Base-by-base conservation (phyloP, 1,140 invertebrate genomes). In the Tetramorium simillimum region DNA sequence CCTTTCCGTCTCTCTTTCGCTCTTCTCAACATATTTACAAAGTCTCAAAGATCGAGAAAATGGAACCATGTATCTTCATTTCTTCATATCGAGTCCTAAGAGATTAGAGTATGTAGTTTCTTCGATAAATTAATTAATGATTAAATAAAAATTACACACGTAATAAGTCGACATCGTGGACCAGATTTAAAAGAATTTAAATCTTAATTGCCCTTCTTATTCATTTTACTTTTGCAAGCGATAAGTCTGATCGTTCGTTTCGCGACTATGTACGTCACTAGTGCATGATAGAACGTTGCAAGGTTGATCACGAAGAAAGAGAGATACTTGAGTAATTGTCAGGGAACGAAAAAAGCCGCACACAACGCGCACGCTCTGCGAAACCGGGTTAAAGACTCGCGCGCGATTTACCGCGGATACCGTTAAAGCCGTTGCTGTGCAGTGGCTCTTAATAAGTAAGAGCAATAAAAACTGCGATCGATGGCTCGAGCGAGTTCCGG, bases 321-420 rank as follows among this genome's bases (percentile, higher is more conserved):
- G 43, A 62, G 28, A 75, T 75, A 75, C 69, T 21, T 56, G 14
- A 14, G 14, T 75, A 73, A 75, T 75, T 73, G 53, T 82, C 51
- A 46, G 2, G 58, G 21, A 78, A 14, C 58, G 62, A 82, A 86
- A 86, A 81, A 86, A 77, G 21, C 76, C 51, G 18, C 33, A 40
- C 37, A 21, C 75, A 46, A 81, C 49, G 43, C 76, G 33, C 81
- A 43, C 33, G 46, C 40, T 70, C 28, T 24, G 28, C 69, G 69
- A 88, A 88, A 88, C 21, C 87, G 56, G 76, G 87, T 88, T 86
- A 88, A 88, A 63, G 67, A 80, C 69, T 58, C 60, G 76, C 75
- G 87, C 76, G 87, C 87, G 85, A 88, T 88, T 86, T 86, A 82
- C 85, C 85, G 69, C 67, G 70, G 60, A 86, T 73, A 56, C 87